These are phyloP conservation scores for Lethenteron reissneri DNA, from an alignment of 2,113 vertebrate species.

Conservation along the genomic window DNA sequence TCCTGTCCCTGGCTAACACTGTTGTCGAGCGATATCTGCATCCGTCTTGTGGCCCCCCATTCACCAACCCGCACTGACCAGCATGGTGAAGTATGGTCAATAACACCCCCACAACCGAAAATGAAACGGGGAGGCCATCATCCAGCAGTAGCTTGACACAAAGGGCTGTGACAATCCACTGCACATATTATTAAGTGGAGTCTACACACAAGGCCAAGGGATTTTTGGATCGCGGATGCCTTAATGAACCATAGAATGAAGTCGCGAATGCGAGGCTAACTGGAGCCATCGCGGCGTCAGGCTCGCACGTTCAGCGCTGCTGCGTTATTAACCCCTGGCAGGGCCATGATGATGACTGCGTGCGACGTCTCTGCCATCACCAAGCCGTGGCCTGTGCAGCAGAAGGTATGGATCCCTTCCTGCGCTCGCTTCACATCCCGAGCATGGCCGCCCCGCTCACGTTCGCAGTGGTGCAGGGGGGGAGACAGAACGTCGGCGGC, in stretches of 20 bases:
- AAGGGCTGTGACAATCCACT: background rate
- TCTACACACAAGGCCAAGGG: background rate
- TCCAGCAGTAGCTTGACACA: no score
- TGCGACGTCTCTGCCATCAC: constrained; percentile 94
- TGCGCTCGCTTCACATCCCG: no score
- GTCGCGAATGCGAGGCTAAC: background rate
- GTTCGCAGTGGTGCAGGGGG: no score
- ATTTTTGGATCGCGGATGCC: background rate
- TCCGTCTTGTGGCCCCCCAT: no score
- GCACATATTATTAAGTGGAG: background rate
- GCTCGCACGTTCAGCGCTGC: background rate
- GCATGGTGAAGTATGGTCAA: no score
- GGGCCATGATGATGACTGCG: constrained; percentile 97
- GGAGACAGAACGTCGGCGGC: no score
- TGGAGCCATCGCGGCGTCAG: background rate
- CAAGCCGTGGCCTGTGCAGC: constrained; percentile 94
- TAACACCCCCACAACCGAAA: no score
- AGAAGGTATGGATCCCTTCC: constrained; percentile 36
- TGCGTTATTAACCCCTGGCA: constrained; percentile 16
- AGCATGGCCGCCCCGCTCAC: no score
- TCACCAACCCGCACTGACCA: no score
- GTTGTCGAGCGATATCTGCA: no score
- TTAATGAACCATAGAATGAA: background rate
- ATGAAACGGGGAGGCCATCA: no score
- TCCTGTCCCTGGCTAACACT: no score